Percentiles rank a stretch among this genome's conserved stretches.
Evolutionary conservation across 2,797 vertebrate genomes (phyloP).

Genomic region (Syndactyla subalaris): DNA sequence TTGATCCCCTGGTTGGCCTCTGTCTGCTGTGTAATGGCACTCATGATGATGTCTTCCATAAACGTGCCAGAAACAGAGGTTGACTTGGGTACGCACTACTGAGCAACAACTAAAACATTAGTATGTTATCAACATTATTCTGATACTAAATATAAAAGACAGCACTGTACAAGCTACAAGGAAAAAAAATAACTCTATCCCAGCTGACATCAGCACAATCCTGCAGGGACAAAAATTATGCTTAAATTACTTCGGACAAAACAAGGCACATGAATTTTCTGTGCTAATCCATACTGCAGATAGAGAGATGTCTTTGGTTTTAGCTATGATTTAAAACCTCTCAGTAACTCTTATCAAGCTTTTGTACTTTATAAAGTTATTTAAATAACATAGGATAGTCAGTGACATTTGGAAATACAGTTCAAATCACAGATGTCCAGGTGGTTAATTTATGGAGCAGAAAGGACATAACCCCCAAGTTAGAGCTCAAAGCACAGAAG

Average conservation of each 20-base stretch:
- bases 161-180: neutral
- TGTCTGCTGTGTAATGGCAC: neutral
- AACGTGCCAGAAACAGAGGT: neutral
- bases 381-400: neutral
- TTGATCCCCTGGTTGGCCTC: neutral
- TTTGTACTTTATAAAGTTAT: neutral
- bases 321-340: neutral
- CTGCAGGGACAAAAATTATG: neutral
- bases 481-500: neutral
- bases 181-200: neutral
- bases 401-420: neutral
- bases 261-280: neutral
- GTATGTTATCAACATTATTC: neutral
- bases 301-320: neutral
- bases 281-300: neutral
- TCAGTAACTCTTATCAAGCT: neutral
- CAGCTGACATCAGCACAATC: neutral
- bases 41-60: neutral
- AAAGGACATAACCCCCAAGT: neutral
- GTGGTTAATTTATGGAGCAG: slow-evolving; percentile 6
- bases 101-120: neutral
- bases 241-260: neutral
- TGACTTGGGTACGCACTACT: no score
- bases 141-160: neutral
- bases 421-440: neutral